A percentile compares a stretch with the other conserved stretches of the same genome.
phyloP scores from a whole-genome alignment of 1,140 invertebrate genomes.

The Hestina assimilis region DNA sequence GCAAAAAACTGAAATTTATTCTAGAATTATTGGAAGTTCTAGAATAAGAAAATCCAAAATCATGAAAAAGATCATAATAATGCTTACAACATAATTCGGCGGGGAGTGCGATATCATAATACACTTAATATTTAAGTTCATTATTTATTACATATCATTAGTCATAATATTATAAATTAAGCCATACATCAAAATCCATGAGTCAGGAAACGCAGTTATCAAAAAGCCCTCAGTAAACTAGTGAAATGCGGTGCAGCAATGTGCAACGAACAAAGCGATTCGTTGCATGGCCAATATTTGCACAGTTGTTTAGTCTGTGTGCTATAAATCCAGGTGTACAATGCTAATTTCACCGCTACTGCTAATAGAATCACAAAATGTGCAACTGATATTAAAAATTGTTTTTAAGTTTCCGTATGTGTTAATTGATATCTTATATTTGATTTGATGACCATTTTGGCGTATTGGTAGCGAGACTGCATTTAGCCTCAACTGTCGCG shows the following conservation, averaged over 20 bases:
- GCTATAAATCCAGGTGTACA: neutral
- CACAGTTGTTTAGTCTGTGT: slow-evolving; percentile 25
- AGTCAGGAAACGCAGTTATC: slow-evolving; percentile 38
- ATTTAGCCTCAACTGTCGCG: no score
- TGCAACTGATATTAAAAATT: no score
- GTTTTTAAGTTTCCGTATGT: no score
- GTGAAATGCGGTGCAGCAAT: slow-evolving; percentile 31
- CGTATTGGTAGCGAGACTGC: no score
- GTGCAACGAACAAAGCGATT: slow-evolving; percentile 19
- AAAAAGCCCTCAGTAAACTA: slow-evolving; percentile 30
- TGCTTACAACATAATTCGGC: no score
- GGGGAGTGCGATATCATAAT: no score
- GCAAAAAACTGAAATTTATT: no score
- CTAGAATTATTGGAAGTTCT: no score
- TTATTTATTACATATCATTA: neutral
- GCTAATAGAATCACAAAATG: neutral
- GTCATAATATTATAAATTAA: slow-evolving; percentile 6
- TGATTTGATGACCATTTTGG: no score
- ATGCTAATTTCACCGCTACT: neutral
- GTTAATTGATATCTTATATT: no score
- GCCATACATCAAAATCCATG: slow-evolving; percentile 24
- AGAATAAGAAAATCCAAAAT: no score
- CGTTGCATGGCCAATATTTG: slow-evolving; percentile 36
- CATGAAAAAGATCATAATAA: no score
- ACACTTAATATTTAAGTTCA: neutral